phyloP scores from a whole-genome alignment of 2,113 vertebrate species.

The Hydrolagus affinis region DNA sequence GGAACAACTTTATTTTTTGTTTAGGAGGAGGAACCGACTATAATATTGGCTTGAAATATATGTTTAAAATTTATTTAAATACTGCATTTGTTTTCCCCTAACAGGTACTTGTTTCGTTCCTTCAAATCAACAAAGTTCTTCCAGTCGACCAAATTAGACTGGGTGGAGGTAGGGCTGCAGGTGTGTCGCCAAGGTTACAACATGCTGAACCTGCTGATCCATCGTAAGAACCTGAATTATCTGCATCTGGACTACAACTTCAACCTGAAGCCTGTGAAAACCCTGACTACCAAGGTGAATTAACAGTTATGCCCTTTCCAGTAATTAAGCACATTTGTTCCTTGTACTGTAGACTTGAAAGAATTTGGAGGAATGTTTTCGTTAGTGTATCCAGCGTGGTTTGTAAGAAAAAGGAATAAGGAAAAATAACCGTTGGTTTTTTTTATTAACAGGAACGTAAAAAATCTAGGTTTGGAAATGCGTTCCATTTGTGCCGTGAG shows the following conservation, averaged over 20 bases:
- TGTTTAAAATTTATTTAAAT: background rate
- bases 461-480: conserved; percentile 93
- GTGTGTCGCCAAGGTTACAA: conserved; percentile 98
- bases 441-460: conserved; percentile 73
- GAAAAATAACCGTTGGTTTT: conserved; percentile 10
- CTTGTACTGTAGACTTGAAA: background rate
- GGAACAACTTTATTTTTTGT: too few species aligned
- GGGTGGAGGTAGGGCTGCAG: conserved; percentile 95
- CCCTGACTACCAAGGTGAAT: conserved; percentile 90
- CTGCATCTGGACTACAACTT: conserved; percentile 97
- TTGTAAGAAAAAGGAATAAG: too few species aligned
- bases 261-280: conserved; percentile 96
- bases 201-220: conserved; percentile 97
- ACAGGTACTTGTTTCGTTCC: conserved; percentile 92
- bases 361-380: background rate
- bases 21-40: background rate
- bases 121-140: conserved; percentile 99
- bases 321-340: background rate
- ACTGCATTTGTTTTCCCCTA: background rate
- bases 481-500: conserved; percentile 92
- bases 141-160: conserved; percentile 96
- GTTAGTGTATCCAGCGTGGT: too few species aligned
- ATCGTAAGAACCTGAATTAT: conserved; percentile 97
- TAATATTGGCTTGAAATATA: background rate
- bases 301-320: background rate